These are phyloP conservation scores for Erebia aethiops DNA, from an alignment of 2,888 invertebrate genomes.

Conservation along the genomic window DNA sequence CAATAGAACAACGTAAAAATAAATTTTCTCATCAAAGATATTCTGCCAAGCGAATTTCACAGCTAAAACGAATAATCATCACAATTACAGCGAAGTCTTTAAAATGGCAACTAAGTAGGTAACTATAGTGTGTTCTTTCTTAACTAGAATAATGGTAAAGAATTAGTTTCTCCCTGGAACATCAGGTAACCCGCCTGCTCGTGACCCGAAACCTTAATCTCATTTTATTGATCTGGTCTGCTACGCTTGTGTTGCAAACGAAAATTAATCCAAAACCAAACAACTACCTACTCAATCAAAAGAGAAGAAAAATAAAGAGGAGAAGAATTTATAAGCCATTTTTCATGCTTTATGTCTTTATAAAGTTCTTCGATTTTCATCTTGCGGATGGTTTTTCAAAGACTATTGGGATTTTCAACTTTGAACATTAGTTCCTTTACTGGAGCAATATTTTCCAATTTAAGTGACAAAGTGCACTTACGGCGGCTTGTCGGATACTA, in stretches of 20 bases:
- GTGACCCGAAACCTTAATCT: no score
- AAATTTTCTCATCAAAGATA: not conserved
- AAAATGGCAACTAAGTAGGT: conserved; percentile 48
- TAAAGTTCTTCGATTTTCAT: conserved; percentile 24
- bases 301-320: not conserved
- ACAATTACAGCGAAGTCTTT: conserved; percentile 63
- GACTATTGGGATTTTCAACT: conserved; percentile 33
- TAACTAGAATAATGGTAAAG: no score
- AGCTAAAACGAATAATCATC: conserved; percentile 55
- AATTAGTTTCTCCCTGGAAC: no score
- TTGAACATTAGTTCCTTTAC: conserved; percentile 54
- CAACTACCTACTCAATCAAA: conserved; percentile 6
- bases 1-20: not conserved
- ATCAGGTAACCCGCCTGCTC: no score
- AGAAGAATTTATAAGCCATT: conserved; percentile 9
- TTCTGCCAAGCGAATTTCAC: conserved; percentile 46
- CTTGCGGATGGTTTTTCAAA: conserved; percentile 27
- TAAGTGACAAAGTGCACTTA: conserved; percentile 83
- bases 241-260: not conserved
- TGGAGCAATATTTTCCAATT: conserved; percentile 80
- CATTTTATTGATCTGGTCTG: no score
- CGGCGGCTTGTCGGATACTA: conserved; percentile 77
- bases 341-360: conserved; percentile 19
- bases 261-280: not conserved
- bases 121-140: no score